Base-by-base conservation (phyloP, 53 echinoderm and acorn worm genomes). In the Echinarachnius parma region DNA sequence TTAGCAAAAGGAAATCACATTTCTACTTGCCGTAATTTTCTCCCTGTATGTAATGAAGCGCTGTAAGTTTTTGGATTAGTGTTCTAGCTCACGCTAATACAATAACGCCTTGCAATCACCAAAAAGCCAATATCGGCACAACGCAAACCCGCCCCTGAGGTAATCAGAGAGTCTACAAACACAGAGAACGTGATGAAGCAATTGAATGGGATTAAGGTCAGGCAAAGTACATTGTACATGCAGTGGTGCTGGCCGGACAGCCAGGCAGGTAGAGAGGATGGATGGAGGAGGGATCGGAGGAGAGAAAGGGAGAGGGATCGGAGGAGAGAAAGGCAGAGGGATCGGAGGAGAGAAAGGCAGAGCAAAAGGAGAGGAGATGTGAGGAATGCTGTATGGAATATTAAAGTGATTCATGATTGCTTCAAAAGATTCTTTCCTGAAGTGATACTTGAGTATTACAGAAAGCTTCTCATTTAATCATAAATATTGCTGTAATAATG, bases 101-200 rank as follows among this genome's bases (percentile, higher is more conserved):
- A 57, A 39, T 56, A 36, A 57, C 74, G 56, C 27, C 44, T 25
- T 37, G 74, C 74, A n/a, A n/a, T 42, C 57, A 19, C 57, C 26
- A 44, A 56, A 56, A 72, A 72, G 56, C 74, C 55, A 72, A 56
- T 72, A 56, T 72, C 42, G 23, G 35, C 31, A n/a, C n/a, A 46
- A 27, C 34, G 34, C n/a, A 4, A 28, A 32, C 21, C 9, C 10
- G 25, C 25, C 56, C 44, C 18, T 42, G 57, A 20, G 28, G 74
- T 72, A 72, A 72, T 57, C 74, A 72, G 74, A 72, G 74, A 72
- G 57, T 44, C 57, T 72, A 56, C 57, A 72, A 72, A 72, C 74
- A 72, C 28, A 37, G 36, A 56, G 39, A 56, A 56, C 56, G 46
- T 36, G 74, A 26, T 28, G 74, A 27, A 56, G 39, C 55, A 57